Evolutionary conservation across 2,888 invertebrate species (phyloP).

Genomic region (Drosophila tanythrix): DNA sequence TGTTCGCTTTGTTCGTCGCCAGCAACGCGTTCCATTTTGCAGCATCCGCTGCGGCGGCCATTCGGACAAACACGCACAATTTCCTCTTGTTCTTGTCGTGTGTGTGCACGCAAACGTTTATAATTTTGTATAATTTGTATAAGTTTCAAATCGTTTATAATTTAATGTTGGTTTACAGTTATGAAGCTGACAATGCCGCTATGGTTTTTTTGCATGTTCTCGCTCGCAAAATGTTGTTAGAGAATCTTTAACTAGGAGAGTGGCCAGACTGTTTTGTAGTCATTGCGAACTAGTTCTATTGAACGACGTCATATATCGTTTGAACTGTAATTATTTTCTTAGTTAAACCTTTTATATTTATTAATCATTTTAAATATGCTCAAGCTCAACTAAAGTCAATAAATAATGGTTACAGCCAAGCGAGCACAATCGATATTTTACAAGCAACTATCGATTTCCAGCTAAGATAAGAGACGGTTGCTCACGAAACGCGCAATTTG

Average conservation of each 20-base stretch:
- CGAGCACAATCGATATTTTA: slow-evolving; percentile 4
- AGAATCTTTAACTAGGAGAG: slow-evolving; percentile 15
- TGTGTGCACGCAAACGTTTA: not conserved
- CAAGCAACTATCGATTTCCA: slow-evolving; percentile 12
- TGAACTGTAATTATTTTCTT: not conserved
- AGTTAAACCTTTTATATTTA: not conserved
- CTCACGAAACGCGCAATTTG: not conserved
- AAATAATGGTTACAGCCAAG: not conserved
- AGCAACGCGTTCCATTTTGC: slow-evolving; percentile 53
- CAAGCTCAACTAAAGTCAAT: too few relatives aligned
- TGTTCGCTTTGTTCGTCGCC: slow-evolving; percentile 62
- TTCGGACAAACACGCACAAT: slow-evolving; percentile 5
- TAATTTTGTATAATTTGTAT: not conserved
- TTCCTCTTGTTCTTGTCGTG: not conserved
- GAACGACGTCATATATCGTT: not conserved
- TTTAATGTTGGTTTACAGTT: slow-evolving; percentile 2
- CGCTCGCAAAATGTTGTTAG: slow-evolving; percentile 32
- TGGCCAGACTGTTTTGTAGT: not conserved
- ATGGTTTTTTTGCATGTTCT: slow-evolving; percentile 15
- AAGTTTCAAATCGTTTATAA: slow-evolving; percentile 2
- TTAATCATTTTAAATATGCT: not conserved
- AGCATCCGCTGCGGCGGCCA: slow-evolving; percentile 60
- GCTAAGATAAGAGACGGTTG: not conserved
- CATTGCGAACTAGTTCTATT: slow-evolving; percentile 11
- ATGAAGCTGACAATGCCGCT: slow-evolving; percentile 25